Conservation (phyloP, 2,113 vertebrate genomes). For the Pyxicephalus adspersus region DNA sequence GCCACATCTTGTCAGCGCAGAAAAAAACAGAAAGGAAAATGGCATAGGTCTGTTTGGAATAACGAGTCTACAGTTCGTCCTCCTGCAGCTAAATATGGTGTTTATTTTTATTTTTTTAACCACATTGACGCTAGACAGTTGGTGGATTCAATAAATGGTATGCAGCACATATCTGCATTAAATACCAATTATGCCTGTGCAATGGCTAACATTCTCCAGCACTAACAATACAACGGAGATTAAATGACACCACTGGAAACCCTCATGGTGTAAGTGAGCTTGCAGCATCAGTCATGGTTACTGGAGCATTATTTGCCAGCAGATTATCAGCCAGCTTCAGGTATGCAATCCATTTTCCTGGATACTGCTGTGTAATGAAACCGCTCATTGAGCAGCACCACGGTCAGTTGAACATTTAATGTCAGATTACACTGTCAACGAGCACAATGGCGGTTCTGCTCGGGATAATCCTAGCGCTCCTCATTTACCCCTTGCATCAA, state of each 20-base stretch:
- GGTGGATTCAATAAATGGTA: conserved; percentile 30
- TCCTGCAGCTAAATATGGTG: not conserved
- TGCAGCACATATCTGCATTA: conserved; percentile 36
- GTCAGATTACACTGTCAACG: conserved; percentile 43
- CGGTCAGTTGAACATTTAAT: conserved; percentile 36
- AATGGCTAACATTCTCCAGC: not conserved
- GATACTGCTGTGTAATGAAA: conserved; percentile 36
- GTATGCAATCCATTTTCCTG: conserved; percentile 46
- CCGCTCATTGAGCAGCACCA: not conserved
- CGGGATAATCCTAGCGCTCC: conserved; percentile 1
- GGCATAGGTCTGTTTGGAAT: conserved; percentile 20
- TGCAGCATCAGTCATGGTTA: conserved; percentile 31
- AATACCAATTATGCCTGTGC: conserved; percentile 29
- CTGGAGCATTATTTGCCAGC: conserved; percentile 19
- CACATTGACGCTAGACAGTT: conserved; percentile 22
- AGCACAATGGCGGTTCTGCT: conserved; percentile 4
- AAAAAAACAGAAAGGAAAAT: not conserved
- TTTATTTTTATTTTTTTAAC: conserved; percentile 30
- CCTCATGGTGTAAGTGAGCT: conserved; percentile 18
- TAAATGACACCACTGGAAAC: conserved; percentile 43
- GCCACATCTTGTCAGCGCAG: conserved; percentile 10
- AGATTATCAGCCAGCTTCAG: conserved; percentile 46
- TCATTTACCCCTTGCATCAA: not conserved
- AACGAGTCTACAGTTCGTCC: not conserved
- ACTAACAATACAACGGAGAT: conserved; percentile 46